A percentile compares a stretch with the other conserved stretches of the same genome.
phyloP scores from a whole-genome alignment of 2,888 invertebrate species.

The Rhamphomyia laevipes region DNA sequence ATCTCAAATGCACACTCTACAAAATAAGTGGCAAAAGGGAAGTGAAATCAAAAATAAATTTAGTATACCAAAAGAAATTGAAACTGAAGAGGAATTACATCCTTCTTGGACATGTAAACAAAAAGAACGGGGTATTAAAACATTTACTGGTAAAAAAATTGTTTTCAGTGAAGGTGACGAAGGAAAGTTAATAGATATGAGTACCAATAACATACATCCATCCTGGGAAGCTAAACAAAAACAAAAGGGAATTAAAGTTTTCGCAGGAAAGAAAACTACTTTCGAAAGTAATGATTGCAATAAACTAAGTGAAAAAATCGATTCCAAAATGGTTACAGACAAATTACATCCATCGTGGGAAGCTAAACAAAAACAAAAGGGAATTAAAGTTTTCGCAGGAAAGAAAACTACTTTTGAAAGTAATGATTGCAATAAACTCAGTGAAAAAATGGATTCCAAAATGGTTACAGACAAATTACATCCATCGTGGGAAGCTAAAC shows the following conservation, averaged over 20 bases:
- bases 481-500: slow-evolving; percentile 34
- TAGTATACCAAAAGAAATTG: not conserved
- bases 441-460: not conserved
- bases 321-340: slow-evolving; percentile 2
- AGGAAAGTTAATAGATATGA: slow-evolving; percentile 13
- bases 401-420: slow-evolving; percentile 21
- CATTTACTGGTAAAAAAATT: slow-evolving; percentile 15
- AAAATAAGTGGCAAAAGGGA: not conserved
- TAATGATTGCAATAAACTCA: slow-evolving; percentile 1
- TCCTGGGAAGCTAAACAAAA: slow-evolving; percentile 18
- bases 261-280: slow-evolving; percentile 15
- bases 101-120: slow-evolving; percentile 15
- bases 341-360: slow-evolving; percentile 31
- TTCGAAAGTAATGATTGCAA: slow-evolving; percentile 11
- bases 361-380: slow-evolving; percentile 29
- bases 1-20: not conserved
- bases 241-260: slow-evolving; percentile 11
- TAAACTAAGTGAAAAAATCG: not conserved
- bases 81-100: slow-evolving; percentile 6
- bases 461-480: slow-evolving; percentile 18
- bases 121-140: slow-evolving; percentile 14
- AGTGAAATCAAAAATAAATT: not conserved
- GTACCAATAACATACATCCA: slow-evolving; percentile 11
- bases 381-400: slow-evolving; percentile 26
- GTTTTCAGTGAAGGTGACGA: slow-evolving; percentile 8